These are phyloP conservation scores for Caenorhabditis drosophilae DNA, from an alignment of 2,888 invertebrate species.

Conservation along the genomic window DNA sequence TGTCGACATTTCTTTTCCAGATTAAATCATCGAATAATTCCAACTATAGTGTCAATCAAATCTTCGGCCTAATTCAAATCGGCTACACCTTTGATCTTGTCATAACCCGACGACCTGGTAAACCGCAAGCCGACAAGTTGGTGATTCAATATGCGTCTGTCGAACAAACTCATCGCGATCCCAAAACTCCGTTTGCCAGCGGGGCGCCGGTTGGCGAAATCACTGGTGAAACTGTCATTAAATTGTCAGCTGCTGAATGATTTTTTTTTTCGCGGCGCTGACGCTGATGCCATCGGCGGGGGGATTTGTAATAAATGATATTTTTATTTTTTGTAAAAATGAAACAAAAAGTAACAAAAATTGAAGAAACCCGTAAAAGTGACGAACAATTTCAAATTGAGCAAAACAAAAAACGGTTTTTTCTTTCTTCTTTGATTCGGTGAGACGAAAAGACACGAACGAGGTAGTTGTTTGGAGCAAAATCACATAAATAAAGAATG, in stretches of 20 bases:
- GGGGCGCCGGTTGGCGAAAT: slow-evolving; percentile 30
- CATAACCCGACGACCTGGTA: slow-evolving; percentile 38
- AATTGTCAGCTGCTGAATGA: slow-evolving; percentile 43
- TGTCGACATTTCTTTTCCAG: slow-evolving; percentile 14
- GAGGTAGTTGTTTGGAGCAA: no score
- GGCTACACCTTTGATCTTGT: slow-evolving; percentile 35
- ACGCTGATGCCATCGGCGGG: no score
- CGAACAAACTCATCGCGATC: slow-evolving; percentile 24
- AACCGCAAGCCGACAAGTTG: slow-evolving; percentile 35
- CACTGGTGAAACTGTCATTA: slow-evolving; percentile 40
- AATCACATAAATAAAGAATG: no score
- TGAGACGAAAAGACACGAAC: no score
- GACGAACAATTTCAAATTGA: no score
- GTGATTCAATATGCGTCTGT: slow-evolving; percentile 38
- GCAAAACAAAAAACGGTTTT: no score
- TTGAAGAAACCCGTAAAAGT: slow-evolving; percentile 1
- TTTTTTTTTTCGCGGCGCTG: no score
- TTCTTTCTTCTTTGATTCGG: no score
- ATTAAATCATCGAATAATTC: slow-evolving; percentile 57
- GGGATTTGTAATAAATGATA: no score
- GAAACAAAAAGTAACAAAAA: not conserved
- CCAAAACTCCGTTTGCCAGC: slow-evolving; percentile 28
- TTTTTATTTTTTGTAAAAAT: not conserved
- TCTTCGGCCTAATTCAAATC: slow-evolving; percentile 37
- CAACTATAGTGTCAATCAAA: slow-evolving; percentile 44